Percentiles rank a stretch among this genome's conserved stretches.
Evolutionary conservation across 2,113 vertebrate species (phyloP).

Genomic region (Proterorhinus semilunaris): DNA sequence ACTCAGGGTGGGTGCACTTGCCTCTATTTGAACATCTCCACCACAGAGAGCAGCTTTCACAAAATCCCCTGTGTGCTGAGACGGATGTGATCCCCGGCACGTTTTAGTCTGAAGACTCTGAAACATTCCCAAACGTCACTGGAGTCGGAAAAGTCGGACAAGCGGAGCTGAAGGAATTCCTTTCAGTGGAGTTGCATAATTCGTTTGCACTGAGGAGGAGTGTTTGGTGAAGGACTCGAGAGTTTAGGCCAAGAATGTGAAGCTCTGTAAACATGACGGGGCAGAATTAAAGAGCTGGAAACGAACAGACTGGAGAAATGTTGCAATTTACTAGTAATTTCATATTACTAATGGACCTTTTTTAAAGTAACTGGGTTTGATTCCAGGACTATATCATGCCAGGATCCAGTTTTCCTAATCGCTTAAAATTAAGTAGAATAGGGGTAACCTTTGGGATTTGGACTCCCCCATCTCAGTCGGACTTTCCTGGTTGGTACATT

Average conservation of each 20-base stretch:
- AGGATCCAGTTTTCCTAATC: too few relatives aligned
- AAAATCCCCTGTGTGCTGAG: slow-evolving; percentile 23
- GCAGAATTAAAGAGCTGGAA: background rate
- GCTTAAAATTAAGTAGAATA: too few relatives aligned
- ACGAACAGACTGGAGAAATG: background rate
- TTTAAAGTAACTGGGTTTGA: background rate
- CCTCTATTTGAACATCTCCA: slow-evolving; percentile 4
- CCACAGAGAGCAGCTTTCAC: slow-evolving; percentile 22
- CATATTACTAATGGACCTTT: background rate
- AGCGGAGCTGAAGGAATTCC: slow-evolving; percentile 35
- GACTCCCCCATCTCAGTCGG: too few relatives aligned
- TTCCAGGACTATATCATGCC: too few relatives aligned
- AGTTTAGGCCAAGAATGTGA: slow-evolving; percentile 6
- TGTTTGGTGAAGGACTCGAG: slow-evolving; percentile 9
- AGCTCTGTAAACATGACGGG: slow-evolving; percentile 14
- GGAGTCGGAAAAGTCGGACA: slow-evolving; percentile 17
- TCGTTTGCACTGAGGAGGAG: background rate
- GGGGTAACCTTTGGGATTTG: too few relatives aligned
- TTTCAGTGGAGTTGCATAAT: slow-evolving; percentile 20
- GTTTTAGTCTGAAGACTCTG: slow-evolving; percentile 2
- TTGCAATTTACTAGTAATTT: background rate
- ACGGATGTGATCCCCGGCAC: slow-evolving; percentile 13
- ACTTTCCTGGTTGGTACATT: too few relatives aligned
- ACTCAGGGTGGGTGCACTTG: background rate
- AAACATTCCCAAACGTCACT: slow-evolving; percentile 33